Evolutionary conservation across 2,797 vertebrate species (phyloP).

Genomic region (Oreochromis grahami): DNA sequence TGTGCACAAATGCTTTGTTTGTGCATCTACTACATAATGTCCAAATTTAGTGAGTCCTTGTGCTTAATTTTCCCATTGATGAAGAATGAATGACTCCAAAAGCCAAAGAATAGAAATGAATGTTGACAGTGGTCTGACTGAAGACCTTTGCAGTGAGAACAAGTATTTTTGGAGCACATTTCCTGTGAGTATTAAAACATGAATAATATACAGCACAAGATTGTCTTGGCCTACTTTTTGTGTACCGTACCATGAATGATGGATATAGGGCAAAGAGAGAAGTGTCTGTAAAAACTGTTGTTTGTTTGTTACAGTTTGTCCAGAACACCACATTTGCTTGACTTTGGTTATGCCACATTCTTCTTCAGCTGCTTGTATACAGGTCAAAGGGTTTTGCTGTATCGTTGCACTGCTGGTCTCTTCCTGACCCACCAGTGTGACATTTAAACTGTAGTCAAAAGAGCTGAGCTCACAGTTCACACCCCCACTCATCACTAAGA

Average conservation of each 20-base stretch:
- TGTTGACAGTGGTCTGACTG: not conserved
- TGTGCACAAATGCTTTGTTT: not conserved
- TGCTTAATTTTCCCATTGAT: not conserved
- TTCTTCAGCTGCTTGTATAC: not conserved
- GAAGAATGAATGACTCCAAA: not conserved
- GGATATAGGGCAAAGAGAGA: not conserved
- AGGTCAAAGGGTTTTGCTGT: not conserved
- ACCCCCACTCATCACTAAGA: not conserved
- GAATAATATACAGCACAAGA: slow-evolving; percentile 12
- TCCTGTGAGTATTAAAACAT: slow-evolving; percentile 4
- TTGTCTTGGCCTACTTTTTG: slow-evolving; percentile 22
- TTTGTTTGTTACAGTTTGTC: not conserved
- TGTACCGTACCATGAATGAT: not conserved
- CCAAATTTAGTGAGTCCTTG: not conserved
- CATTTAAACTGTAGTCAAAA: not conserved
- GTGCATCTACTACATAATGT: not conserved
- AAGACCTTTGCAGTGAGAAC: not conserved
- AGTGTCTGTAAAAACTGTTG: not conserved
- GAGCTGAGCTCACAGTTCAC: not conserved
- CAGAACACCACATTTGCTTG: not conserved
- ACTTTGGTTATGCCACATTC: not conserved
- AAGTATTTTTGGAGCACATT: slow-evolving; percentile 5
- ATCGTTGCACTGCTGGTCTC: not conserved
- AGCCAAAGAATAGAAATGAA: not conserved
- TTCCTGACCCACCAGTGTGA: not conserved